Conservation (phyloP, 2,113 vertebrate genomes). For the Mustelus asterias region DNA sequence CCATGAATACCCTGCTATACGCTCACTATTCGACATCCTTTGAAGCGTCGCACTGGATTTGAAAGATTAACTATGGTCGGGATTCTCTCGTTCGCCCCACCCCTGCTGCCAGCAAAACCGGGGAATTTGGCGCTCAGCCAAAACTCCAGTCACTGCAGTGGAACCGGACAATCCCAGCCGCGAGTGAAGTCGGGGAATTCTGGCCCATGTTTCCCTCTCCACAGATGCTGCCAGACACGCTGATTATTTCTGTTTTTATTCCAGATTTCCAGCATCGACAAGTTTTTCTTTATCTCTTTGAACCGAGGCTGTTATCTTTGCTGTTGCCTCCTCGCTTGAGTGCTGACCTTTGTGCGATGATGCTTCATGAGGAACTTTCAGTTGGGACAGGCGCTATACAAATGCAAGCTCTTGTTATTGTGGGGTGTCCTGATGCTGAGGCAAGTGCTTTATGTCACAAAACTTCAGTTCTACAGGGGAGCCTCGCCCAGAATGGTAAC, state of each 20-base stretch:
- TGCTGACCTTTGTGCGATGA: not conserved
- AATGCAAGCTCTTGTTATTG: not conserved
- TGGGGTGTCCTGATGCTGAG: not conserved
- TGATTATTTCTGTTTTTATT: not conserved
- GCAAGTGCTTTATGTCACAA: not conserved
- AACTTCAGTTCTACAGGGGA: not conserved
- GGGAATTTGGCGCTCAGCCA: no score
- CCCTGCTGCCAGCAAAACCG: no score
- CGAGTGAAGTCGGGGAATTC: no score
- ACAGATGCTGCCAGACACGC: no score
- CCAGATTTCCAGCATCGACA: not conserved
- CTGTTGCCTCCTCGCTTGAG: not conserved
- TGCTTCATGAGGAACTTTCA: not conserved
- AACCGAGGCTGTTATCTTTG: not conserved
- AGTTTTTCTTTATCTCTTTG: not conserved
- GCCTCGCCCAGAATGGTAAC: not conserved
- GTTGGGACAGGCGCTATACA: not conserved
- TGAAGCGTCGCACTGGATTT: not conserved
- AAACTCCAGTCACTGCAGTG: no score
- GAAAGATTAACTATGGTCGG: not conserved
- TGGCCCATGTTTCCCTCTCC: not conserved
- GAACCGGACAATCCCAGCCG: no score
- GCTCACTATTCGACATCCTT: no score
- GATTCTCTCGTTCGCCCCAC: no score
- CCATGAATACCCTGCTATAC: no score